A percentile compares a stretch with the other conserved stretches of the same genome.
phyloP scores from a whole-genome alignment of 2,888 invertebrate genomes.

The Glyphotaelius pellucidus region DNA sequence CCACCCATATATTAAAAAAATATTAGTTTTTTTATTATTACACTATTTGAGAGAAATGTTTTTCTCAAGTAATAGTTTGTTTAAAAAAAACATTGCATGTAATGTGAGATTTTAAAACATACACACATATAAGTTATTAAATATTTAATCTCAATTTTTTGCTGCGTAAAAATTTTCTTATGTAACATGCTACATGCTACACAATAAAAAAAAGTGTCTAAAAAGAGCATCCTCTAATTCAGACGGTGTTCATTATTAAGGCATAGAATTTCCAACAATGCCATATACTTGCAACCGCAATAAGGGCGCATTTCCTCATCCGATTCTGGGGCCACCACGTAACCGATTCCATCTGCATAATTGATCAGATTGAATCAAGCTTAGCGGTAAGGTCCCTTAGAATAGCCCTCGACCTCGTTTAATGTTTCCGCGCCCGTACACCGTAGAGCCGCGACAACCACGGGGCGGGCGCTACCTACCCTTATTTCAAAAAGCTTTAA shows the following conservation, averaged over 20 bases:
- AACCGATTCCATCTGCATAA: slow-evolving; percentile 58
- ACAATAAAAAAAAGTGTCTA: too few relatives aligned
- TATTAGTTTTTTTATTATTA: too few relatives aligned
- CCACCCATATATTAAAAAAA: too few relatives aligned
- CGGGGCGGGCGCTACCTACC: background rate
- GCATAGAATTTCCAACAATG: background rate
- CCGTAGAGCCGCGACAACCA: slow-evolving; percentile 33
- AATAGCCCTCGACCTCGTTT: slow-evolving; percentile 49
- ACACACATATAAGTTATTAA: too few relatives aligned
- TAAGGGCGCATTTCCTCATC: slow-evolving; percentile 8
- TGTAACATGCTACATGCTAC: too few relatives aligned
- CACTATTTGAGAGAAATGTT: too few relatives aligned
- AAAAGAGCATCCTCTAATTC: background rate
- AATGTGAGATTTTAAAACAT: too few relatives aligned
- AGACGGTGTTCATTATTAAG: background rate
- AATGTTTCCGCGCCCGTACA: slow-evolving; percentile 50
- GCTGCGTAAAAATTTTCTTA: too few relatives aligned
- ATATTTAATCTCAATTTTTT: too few relatives aligned
- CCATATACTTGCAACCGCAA: slow-evolving; percentile 8
- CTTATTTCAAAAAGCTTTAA: slow-evolving; percentile 35
- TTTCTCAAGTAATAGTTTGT: too few relatives aligned
- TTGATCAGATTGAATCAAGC: slow-evolving; percentile 59
- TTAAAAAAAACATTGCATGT: too few relatives aligned
- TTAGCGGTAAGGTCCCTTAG: slow-evolving; percentile 44
- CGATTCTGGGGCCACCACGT: slow-evolving; percentile 17